Base-by-base conservation (phyloP, 2,113 vertebrate genomes). In the Proteles cristata region DNA sequence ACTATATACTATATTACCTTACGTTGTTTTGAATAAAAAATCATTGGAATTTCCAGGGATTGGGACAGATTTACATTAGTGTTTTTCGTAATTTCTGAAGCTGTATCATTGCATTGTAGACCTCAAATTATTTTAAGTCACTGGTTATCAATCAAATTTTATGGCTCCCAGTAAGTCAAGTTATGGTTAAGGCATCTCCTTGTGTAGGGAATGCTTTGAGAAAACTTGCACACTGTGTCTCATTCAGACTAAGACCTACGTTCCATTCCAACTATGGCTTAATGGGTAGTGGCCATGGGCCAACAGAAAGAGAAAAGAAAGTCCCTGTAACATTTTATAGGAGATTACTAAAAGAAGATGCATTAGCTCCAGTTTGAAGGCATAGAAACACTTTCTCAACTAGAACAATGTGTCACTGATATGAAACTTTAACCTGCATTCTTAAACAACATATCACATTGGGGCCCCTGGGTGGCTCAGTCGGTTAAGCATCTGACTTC, bases 121-220 rank as follows among this genome's bases (percentile, higher is more conserved):
- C 1, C 26, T 88, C 15, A 53, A 4, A 69, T 25, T 26, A 84
- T 84, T 63, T 58, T 58, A 96, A 90, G 31, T 88, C 83, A 4
- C 16, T 93, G 63, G 63, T 83, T 92, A 50, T 91, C 77, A 95
- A 74, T 90, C 31, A 97, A 23, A 45, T 97, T 83, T 96, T 89
- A 68, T 94, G 35, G 14, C 19, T 85, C 48, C 9, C 28, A 63
- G 17, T 86, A 63, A 88, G 95, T 94, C 50, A 93, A 83, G 26
- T 93, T 90, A 81, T 61, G n/a, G 50, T 69, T 65, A 80, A 58
- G n/a, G 58, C 85, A 82, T 71, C 21, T 35, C 12, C 43, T 89
- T 77, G 35, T 31, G 43, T 1, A 86, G 12, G n/a, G 43, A 95
- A 28, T 80, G 48, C 68, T 82, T 90, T 86, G 35, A 96, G 82